Evolutionary conservation across 2,888 invertebrate species (phyloP).

Genomic region (Aplocera efformata): DNA sequence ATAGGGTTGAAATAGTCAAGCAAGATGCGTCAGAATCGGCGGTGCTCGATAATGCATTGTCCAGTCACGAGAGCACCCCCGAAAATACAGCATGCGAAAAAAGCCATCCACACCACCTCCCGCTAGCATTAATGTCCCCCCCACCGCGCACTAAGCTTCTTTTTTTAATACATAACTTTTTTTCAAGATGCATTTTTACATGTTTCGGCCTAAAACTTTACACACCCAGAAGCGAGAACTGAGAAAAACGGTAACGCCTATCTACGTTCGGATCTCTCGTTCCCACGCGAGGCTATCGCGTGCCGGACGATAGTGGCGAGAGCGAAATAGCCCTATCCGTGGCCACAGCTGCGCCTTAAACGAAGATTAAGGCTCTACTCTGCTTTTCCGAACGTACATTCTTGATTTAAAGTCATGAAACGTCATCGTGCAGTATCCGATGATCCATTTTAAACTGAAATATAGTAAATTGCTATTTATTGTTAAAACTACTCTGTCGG

Average conservation of each 20-base stretch:
- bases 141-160: slow-evolving; percentile 78
- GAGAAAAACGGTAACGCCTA: slow-evolving; percentile 71
- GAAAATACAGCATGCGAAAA: slow-evolving; percentile 79
- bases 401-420: slow-evolving; percentile 57
- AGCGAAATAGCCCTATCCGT: slow-evolving; percentile 61
- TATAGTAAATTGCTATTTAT: slow-evolving; percentile 21
- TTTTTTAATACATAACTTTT: slow-evolving; percentile 81
- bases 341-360: slow-evolving; percentile 68
- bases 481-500: slow-evolving; percentile 39
- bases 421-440: slow-evolving; percentile 38
- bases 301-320: slow-evolving; percentile 74
- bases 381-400: slow-evolving; percentile 63
- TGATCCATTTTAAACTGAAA: slow-evolving; percentile 27
- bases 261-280: slow-evolving; percentile 62
- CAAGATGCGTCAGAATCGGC: slow-evolving; percentile 64
- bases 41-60: slow-evolving; percentile 75
- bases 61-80: slow-evolving; percentile 74
- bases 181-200: slow-evolving; percentile 81
- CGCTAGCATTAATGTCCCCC: slow-evolving; percentile 71
- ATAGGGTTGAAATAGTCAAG: slow-evolving; percentile 57
- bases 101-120: slow-evolving; percentile 73
- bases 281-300: slow-evolving; percentile 44
- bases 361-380: slow-evolving; percentile 75
- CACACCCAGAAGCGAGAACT: slow-evolving; percentile 71
- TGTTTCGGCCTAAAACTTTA: slow-evolving; percentile 81